Conservation (phyloP, 1,140 invertebrate species). For the Lordiphosa clarofinis region DNA sequence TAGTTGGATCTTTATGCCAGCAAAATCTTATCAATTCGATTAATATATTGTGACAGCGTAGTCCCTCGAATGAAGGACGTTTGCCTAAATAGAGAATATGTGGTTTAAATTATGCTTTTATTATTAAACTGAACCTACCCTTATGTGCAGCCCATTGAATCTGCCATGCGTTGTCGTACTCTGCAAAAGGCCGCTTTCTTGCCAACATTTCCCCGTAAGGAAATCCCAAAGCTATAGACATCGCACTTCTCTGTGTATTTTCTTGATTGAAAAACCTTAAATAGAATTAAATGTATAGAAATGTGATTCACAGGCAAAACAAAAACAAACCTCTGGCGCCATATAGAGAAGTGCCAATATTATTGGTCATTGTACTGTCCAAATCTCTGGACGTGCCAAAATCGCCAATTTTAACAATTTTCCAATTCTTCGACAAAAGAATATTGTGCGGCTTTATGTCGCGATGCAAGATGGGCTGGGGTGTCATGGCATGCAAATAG, state of each 20-base stretch:
- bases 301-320: neutral
- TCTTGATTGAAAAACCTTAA: neutral
- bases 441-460: conserved; percentile 38
- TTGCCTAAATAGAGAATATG: neutral
- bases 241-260: conserved; percentile 33
- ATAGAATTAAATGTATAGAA: neutral
- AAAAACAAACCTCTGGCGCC: too few species aligned
- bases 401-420: conserved; percentile 29
- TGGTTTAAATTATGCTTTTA: neutral
- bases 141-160: neutral
- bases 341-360: too few species aligned
- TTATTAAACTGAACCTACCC: conserved; percentile 3
- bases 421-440: conserved; percentile 8
- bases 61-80: conserved; percentile 1
- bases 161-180: neutral
- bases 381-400: conserved; percentile 15
- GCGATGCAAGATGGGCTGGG: conserved; percentile 22
- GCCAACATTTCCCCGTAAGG: conserved; percentile 12
- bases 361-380: too few species aligned
- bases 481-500: conserved; percentile 21
- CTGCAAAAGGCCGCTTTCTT: conserved; percentile 16
- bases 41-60: conserved; percentile 16
- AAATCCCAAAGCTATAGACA: conserved; percentile 33
- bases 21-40: too few species aligned
- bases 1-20: too few species aligned